A percentile compares a stretch with the other conserved stretches of the same genome.
phyloP scores from a whole-genome alignment of 2,113 vertebrate species.

The pig (Sus scrofa) region T2T-Sscrofa CM000822.6:68294501-68295000 shows the following conservation, averaged over 20 bases:
- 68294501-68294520: too few species aligned
- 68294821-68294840: too few species aligned
- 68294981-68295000: background rate
- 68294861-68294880: background rate
- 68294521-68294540: too few species aligned
- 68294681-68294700: background rate
- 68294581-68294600: too few species aligned
- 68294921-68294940: background rate
- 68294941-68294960: background rate
- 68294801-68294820: background rate
- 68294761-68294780: background rate
- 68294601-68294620: too few species aligned
- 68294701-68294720: background rate
- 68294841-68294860: background rate
- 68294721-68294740: background rate
- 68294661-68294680: background rate
- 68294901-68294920: background rate
- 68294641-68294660: background rate
- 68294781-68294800: background rate
- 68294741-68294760: background rate
- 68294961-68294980: background rate
- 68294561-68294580: too few species aligned
- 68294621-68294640: too few species aligned
- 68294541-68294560: too few species aligned
- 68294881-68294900: background rate